Evolutionary conservation across 2,888 invertebrate species (phyloP).

Genomic region (Eilema depressum): DNA sequence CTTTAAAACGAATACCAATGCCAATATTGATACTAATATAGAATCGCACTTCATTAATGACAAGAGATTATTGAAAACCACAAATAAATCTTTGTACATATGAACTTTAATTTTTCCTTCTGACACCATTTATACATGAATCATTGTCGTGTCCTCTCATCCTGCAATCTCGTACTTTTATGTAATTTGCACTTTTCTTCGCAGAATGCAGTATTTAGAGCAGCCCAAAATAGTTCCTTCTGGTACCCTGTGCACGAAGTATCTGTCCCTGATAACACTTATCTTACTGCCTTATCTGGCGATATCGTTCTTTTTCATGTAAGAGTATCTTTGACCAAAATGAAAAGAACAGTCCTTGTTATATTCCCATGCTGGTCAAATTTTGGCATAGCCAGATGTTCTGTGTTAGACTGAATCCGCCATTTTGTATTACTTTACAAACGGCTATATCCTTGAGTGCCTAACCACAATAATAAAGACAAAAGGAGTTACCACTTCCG

Average conservation of each 20-base stretch:
- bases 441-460: background rate
- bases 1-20: constrained; percentile 2
- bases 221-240: background rate
- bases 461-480: background rate
- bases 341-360: background rate
- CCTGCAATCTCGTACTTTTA: background rate
- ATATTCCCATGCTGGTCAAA: background rate
- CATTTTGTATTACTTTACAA: background rate
- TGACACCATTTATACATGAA: background rate
- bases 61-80: background rate
- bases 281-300: background rate
- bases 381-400: background rate
- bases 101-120: background rate
- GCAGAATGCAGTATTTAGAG: background rate
- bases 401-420: background rate
- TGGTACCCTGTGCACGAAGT: background rate
- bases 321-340: background rate
- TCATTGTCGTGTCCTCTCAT: background rate
- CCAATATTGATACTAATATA: constrained; percentile 7
- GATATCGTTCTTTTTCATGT: background rate
- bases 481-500: background rate
- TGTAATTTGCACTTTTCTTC: background rate
- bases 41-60: background rate
- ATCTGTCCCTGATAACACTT: background rate
- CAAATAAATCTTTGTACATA: background rate